Percentiles rank a stretch among this genome's conserved stretches.
phyloP scores from a whole-genome alignment of 1,140 invertebrate genomes.

The Microvelia longipes region DNA sequence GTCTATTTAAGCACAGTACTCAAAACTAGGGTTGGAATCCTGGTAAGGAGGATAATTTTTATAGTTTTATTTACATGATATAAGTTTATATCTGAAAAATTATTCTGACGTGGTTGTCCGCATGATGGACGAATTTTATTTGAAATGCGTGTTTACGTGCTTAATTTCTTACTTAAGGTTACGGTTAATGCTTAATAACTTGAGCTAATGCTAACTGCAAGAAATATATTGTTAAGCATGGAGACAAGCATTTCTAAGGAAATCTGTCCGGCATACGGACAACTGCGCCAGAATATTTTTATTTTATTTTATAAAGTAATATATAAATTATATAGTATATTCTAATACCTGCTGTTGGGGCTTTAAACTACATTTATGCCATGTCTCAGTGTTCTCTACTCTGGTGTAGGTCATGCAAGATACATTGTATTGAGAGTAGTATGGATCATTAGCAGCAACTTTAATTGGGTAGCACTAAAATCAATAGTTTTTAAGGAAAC shows the following conservation, averaged over 20 bases:
- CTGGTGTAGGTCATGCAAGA: slow-evolving; percentile 75
- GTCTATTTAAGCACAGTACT: too few species aligned
- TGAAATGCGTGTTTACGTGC: too few species aligned
- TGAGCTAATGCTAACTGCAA: background rate
- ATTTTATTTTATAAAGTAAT: background rate
- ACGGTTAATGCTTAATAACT: background rate
- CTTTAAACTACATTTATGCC: slow-evolving; percentile 30
- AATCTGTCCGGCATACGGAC: background rate
- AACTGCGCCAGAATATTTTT: background rate
- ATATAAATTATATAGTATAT: background rate
- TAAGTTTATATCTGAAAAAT: too few species aligned
- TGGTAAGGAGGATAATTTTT: too few species aligned
- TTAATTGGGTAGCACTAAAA: slow-evolving; percentile 57
- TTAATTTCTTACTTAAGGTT: background rate
- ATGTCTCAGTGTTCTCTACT: slow-evolving; percentile 52
- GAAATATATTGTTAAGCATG: background rate
- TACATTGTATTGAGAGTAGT: slow-evolving; percentile 48
- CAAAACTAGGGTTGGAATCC: too few species aligned
- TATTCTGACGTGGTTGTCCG: too few species aligned
- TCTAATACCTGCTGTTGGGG: slow-evolving; percentile 54
- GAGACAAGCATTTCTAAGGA: background rate
- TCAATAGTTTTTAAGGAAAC: too few species aligned
- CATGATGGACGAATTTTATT: too few species aligned
- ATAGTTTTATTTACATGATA: too few species aligned
- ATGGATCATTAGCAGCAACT: slow-evolving; percentile 64